Percentiles rank a stretch among this genome's conserved stretches.
Conservation (phyloP, 2,113 vertebrate species). For the Amphilophus citrinellus region DNA sequence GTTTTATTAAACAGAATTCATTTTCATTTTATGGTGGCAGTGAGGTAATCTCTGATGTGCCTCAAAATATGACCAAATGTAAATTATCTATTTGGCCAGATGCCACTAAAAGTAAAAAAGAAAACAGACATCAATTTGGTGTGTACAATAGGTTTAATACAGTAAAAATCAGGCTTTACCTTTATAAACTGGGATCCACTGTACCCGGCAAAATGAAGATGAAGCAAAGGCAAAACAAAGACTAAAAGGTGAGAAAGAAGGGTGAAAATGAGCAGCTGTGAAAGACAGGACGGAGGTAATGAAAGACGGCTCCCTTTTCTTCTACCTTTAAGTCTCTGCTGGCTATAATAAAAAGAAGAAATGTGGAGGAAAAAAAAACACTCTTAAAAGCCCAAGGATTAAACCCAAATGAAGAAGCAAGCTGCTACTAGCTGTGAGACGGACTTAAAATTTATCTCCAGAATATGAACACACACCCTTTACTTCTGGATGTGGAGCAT, state of each 20-base stretch:
- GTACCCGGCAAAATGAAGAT: not conserved
- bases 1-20: not conserved
- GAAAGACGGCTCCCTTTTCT: not conserved
- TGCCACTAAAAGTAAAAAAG: not conserved
- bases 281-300: not conserved
- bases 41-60: not conserved
- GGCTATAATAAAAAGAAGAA: constrained; percentile 6
- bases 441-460: not conserved
- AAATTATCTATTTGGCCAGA: not conserved
- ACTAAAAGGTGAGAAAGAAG: not conserved
- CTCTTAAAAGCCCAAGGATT: not conserved
- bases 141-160: not conserved
- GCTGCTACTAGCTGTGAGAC: constrained; percentile 31
- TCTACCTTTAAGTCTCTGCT: constrained; percentile 1
- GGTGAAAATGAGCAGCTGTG: not conserved
- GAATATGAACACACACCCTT: constrained; percentile 5
- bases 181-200: not conserved
- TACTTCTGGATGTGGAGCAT: not conserved
- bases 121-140: not conserved
- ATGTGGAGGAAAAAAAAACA: not conserved
- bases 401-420: constrained; percentile 35
- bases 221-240: not conserved
- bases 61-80: not conserved
- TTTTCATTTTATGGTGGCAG: not conserved
- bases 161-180: not conserved